These are phyloP conservation scores for Anabas testudineus DNA, from an alignment of 2,797 vertebrate genomes.

Conservation along the genomic window DNA sequence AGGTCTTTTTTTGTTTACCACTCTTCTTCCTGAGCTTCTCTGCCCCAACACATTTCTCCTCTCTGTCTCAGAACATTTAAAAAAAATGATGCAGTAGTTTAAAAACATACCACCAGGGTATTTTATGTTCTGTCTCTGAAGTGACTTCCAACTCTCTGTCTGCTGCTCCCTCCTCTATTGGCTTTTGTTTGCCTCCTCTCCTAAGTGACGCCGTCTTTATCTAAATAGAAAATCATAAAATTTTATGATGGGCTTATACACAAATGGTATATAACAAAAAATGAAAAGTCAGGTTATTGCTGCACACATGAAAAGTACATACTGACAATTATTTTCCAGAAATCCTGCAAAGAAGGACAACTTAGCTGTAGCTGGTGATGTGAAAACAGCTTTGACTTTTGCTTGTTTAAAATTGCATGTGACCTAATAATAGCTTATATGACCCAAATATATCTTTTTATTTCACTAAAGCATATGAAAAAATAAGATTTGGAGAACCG, in stretches of 20 bases:
- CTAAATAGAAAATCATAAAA: conserved; percentile 19
- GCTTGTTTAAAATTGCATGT: not conserved
- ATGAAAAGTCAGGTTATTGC: conserved; percentile 13
- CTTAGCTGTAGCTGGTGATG: not conserved
- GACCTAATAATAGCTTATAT: conserved; percentile 4
- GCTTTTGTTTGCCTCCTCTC: conserved; percentile 15
- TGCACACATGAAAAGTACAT: not conserved
- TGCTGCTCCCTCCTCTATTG: conserved; percentile 2
- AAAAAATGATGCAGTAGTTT: conserved; percentile 12
- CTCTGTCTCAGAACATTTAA: conserved; percentile 15
- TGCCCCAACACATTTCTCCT: conserved; percentile 26
- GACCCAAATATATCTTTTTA: conserved; percentile 1
- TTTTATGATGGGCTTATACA: conserved; percentile 4
- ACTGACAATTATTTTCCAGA: not conserved
- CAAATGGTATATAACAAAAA: conserved; percentile 15
- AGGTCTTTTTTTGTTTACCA: conserved; percentile 19
- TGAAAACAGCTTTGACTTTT: conserved; percentile 31
- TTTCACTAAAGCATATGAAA: not conserved
- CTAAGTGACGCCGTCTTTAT: conserved; percentile 35
- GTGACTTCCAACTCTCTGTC: conserved; percentile 10
- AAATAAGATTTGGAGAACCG: conserved; percentile 2
- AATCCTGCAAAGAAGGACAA: not conserved
- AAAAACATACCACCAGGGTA: conserved; percentile 1
- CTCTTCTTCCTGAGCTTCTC: conserved; percentile 21
- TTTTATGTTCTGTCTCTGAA: conserved; percentile 12